A percentile compares a stretch with the other conserved stretches of the same genome.
These are phyloP conservation scores for Thunnus maccoyii DNA, from an alignment of 2,113 vertebrate species.

Conservation along the genomic window DNA sequence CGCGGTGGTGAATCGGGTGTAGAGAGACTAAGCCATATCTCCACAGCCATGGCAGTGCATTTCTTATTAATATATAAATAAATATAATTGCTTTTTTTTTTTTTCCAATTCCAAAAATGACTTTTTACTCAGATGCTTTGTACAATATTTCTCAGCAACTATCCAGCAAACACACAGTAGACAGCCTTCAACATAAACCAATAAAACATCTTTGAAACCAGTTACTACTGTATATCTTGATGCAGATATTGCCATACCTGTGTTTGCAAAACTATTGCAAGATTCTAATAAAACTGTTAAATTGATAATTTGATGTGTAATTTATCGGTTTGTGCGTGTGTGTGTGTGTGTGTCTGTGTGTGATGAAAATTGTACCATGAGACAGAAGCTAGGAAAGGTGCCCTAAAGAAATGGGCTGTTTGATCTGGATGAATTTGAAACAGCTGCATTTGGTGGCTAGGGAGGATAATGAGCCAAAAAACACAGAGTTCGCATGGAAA, in stretches of 20 bases:
- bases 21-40: slow-evolving; percentile 85
- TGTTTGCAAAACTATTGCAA: slow-evolving; percentile 86
- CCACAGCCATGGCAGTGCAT: slow-evolving; percentile 76
- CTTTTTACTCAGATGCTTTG: slow-evolving; percentile 84
- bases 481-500: slow-evolving; percentile 48
- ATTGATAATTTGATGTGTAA: slow-evolving; percentile 50
- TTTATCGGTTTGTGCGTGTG: slow-evolving; percentile 6
- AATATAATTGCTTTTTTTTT: slow-evolving; percentile 61
- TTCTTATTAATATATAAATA: slow-evolving; percentile 73
- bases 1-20: slow-evolving; percentile 65
- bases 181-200: slow-evolving; percentile 77
- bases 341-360: slow-evolving; percentile 18
- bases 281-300: slow-evolving; percentile 86
- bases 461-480: slow-evolving; percentile 62
- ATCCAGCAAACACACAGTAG: slow-evolving; percentile 76
- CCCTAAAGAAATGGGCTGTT: slow-evolving; percentile 32
- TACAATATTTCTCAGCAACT: slow-evolving; percentile 83
- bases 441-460: slow-evolving; percentile 63
- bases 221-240: slow-evolving; percentile 84
- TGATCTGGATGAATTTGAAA: slow-evolving; percentile 66
- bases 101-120: slow-evolving; percentile 69
- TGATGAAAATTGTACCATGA: slow-evolving; percentile 6
- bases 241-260: slow-evolving; percentile 86
- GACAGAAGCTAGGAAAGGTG: slow-evolving; percentile 46
- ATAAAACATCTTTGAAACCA: slow-evolving; percentile 72